Base-by-base conservation (phyloP, 1,140 invertebrate species). In the Bombus fervidus region DNA sequence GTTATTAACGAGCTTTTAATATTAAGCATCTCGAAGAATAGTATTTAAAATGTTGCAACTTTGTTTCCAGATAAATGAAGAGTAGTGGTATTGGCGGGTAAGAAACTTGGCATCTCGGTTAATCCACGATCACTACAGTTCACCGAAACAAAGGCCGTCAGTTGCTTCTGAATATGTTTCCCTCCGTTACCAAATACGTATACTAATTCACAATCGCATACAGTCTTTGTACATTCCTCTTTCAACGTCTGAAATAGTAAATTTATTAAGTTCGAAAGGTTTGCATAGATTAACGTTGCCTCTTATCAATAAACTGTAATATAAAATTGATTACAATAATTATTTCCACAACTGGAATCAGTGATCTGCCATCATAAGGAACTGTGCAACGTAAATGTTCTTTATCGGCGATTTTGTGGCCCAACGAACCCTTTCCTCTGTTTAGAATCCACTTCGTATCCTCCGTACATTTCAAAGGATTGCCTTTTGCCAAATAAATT, bases 381-480 rank as follows among this genome's bases (percentile, higher is more conserved):
- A 94, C 92, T 9, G 89, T 90, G 88, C 96, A 97, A 31, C 93
- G 93, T 5, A 96, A 89, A 76, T 95, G 93, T 25, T 95, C 93
- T 71, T 95, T 94, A 91, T 96, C 96, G 34, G 91, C 93, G 43
- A 96, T 93, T 83, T 95, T 92, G 8, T 89, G 92, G 1, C 92
- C 93, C 83, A 93, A 86, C 22, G 93, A 94, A 71, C 76, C 88
- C 76, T 87, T 89, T 12, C 93, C 94, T 37, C 95, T 88, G 72
- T 96, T 90, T 31, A 96, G 87, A 43, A 96, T 93, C 96, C 96
- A 97, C 66, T 94, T 93, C n/a, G 96, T 93, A 81, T 95, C 95
- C 34, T 94, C 92, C 13, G 95, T 95, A 84, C 96, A 97, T 91
- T 95, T 96, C 95, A 96, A 96, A 15, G 95, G 95, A 94, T 97